A percentile compares a stretch with the other conserved stretches of the same genome.
These are phyloP conservation scores for Eristalis pertinax DNA, from an alignment of 2,888 invertebrate genomes.

Conservation along the genomic window DNA sequence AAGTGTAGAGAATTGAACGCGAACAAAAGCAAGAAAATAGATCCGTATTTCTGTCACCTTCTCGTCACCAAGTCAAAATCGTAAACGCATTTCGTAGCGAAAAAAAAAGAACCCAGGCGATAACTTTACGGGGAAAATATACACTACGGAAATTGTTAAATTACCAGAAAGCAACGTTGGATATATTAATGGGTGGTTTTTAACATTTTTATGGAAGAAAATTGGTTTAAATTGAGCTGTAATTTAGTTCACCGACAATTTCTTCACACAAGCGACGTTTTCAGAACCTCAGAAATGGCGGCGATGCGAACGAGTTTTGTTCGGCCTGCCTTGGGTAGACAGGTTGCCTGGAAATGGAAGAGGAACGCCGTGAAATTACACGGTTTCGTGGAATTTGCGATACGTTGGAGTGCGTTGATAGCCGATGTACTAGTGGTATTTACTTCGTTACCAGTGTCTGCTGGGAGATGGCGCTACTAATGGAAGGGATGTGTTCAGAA, in stretches of 20 bases:
- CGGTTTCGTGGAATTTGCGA: background rate
- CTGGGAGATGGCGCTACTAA: background rate
- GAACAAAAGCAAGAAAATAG: constrained; percentile 45
- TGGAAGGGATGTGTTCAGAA: background rate
- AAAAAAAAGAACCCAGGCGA: constrained; percentile 37
- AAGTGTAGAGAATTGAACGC: constrained; percentile 55
- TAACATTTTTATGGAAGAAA: constrained; percentile 56
- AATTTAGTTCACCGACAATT: constrained; percentile 69
- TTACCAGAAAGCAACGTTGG: constrained; percentile 59
- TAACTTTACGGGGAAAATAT: constrained; percentile 17
- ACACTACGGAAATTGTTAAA: background rate
- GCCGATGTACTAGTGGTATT: background rate
- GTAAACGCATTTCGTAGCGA: constrained; percentile 58
- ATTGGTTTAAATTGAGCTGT: constrained; percentile 31
- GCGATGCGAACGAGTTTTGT: constrained; percentile 61
- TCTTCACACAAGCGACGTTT: constrained; percentile 57
- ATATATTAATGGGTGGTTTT: constrained; percentile 44
- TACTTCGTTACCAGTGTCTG: background rate
- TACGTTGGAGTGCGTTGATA: constrained; percentile 26
- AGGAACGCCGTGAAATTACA: constrained; percentile 26
- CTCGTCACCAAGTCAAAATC: constrained; percentile 53
- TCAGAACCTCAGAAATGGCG: constrained; percentile 69
- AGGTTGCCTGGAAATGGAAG: constrained; percentile 38
- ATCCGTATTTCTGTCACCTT: constrained; percentile 25
- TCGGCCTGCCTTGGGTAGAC: constrained; percentile 18